Evolutionary conservation across 2,888 invertebrate species (phyloP).

Genomic region (Zygaena filipendulae): DNA sequence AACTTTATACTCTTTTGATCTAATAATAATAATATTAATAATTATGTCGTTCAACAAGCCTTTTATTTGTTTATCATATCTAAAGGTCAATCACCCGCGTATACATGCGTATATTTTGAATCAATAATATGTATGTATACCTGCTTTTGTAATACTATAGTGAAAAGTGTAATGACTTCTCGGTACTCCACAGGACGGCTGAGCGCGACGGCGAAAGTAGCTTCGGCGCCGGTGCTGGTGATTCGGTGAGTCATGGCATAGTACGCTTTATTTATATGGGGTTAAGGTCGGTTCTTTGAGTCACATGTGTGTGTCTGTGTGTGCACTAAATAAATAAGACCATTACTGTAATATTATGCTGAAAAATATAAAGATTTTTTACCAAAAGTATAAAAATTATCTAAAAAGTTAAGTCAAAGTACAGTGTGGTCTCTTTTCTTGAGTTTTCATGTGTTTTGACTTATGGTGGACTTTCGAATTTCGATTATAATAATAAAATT

Average conservation of each 20-base stretch:
- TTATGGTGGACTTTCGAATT: too few species aligned
- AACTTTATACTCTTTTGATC: too few species aligned
- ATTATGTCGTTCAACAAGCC: too few species aligned
- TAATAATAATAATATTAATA: neutral
- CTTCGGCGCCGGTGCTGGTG: slow-evolving; percentile 41
- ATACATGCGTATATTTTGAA: too few species aligned
- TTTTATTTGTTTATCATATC: slow-evolving; percentile 22
- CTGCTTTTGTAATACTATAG: neutral
- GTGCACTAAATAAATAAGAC: neutral
- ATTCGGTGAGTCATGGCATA: slow-evolving; percentile 52
- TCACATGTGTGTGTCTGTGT: neutral
- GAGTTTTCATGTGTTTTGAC: too few species aligned
- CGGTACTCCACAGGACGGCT: slow-evolving; percentile 2
- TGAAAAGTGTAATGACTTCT: neutral
- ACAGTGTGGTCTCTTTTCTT: too few species aligned
- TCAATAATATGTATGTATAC: too few species aligned
- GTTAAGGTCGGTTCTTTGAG: slow-evolving; percentile 3
- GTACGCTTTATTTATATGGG: neutral
- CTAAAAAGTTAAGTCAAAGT: too few species aligned
- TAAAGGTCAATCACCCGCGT: too few species aligned
- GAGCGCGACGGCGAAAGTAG: slow-evolving; percentile 26
- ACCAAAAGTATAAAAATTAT: too few species aligned
- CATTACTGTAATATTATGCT: neutral
- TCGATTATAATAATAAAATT: too few species aligned
- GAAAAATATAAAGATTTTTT: too few species aligned